A percentile compares a stretch with the other conserved stretches of the same genome.
Evolutionary conservation across 1,140 invertebrate species (phyloP).

Genomic region (Cyclargus thomasi): DNA sequence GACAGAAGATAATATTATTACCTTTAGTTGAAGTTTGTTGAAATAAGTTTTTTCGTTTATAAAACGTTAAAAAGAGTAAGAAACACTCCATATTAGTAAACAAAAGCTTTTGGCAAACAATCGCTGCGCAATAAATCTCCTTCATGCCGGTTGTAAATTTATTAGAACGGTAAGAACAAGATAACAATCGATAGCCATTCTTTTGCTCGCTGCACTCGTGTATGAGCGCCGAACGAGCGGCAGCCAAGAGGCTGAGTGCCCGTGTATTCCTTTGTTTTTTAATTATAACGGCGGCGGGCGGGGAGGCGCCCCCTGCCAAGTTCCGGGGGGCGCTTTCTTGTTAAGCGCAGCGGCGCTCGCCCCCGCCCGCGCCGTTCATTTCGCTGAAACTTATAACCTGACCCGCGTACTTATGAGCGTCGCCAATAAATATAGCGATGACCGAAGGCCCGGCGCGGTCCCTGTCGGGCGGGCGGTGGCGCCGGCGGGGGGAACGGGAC

Average conservation of each 20-base stretch:
- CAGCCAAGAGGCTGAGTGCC: conserved; percentile 67
- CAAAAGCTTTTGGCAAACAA: neutral
- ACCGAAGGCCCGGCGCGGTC: conserved; percentile 60
- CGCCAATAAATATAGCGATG: conserved; percentile 76
- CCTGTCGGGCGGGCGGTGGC: conserved; percentile 36
- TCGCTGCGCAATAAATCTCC: neutral
- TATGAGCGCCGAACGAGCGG: conserved; percentile 44
- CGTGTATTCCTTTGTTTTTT: conserved; percentile 74
- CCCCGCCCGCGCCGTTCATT: conserved; percentile 70
- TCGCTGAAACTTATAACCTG: conserved; percentile 74
- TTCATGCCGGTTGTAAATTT: neutral
- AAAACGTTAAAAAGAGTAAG: too few species aligned
- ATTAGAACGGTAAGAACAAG: conserved; percentile 14
- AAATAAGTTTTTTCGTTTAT: too few species aligned
- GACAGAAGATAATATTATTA: too few species aligned
- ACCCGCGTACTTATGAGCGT: conserved; percentile 75
- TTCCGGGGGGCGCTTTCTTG: conserved; percentile 67
- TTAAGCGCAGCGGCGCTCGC: conserved; percentile 63
- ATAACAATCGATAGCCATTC: conserved; percentile 32
- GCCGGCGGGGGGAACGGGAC: conserved; percentile 47
- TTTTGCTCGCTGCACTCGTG: conserved; percentile 36
- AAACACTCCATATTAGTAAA: neutral
- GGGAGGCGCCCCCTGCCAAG: conserved; percentile 52
- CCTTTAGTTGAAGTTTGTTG: too few species aligned
- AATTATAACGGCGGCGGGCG: conserved; percentile 65